phyloP scores from a whole-genome alignment of 2,113 vertebrate species.

The Melanerpes formicivorus region DNA sequence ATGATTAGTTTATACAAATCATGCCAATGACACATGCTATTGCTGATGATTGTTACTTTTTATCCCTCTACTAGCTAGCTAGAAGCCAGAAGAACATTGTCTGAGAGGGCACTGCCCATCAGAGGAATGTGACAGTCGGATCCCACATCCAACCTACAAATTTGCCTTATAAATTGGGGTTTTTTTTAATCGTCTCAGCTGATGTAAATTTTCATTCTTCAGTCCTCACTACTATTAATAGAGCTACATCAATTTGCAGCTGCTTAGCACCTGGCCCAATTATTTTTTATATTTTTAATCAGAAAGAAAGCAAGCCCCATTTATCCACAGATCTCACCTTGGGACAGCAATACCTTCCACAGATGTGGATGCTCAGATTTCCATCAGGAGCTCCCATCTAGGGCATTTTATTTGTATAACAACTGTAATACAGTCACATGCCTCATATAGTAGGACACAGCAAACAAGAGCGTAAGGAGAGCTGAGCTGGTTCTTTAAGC shows the following conservation, averaged over 20 bases:
- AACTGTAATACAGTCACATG: not conserved
- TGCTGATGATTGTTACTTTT: not conserved
- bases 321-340: conserved; percentile 17
- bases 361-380: conserved; percentile 37
- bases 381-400: not conserved
- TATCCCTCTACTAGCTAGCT: not conserved
- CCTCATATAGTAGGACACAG: not conserved
- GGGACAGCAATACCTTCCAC: conserved; percentile 21
- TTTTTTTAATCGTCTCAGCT: conserved; percentile 1
- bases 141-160: not conserved
- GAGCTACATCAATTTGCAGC: conserved; percentile 36
- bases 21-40: not conserved
- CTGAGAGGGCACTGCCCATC: not conserved
- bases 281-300: conserved; percentile 46
- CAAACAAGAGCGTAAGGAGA: not conserved
- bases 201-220: conserved; percentile 20
- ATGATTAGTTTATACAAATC: not conserved
- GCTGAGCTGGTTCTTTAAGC: not conserved
- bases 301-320: not conserved
- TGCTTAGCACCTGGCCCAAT: conserved; percentile 41
- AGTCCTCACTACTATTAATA: not conserved
- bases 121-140: not conserved
- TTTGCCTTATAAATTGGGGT: not conserved
- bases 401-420: conserved; percentile 13
- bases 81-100: not conserved